Evolutionary conservation across 1,140 invertebrate species (phyloP).

Genomic region (Dendrolimus kikuchii): DNA sequence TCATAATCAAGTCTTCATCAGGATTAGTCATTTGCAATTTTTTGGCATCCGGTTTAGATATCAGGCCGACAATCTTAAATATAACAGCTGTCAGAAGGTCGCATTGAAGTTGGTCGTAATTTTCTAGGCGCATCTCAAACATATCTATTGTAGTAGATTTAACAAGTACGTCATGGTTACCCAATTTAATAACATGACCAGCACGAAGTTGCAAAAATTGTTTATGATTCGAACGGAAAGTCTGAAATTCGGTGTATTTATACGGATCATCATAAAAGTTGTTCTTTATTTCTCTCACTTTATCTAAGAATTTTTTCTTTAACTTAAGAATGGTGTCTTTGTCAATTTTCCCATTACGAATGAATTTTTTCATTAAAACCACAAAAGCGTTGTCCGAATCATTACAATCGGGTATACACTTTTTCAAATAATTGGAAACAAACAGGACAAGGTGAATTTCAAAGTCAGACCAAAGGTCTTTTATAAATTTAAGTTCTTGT

Average conservation of each 20-base stretch:
- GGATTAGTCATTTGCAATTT: not conserved
- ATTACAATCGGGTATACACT: not conserved
- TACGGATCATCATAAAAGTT: no score
- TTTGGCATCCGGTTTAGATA: no score
- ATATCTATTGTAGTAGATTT: slow-evolving; percentile 11
- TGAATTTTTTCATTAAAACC: slow-evolving; percentile 5
- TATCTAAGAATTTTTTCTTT: slow-evolving; percentile 2
- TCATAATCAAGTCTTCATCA: slow-evolving; percentile 11
- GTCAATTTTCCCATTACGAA: slow-evolving; percentile 7
- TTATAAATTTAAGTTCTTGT: slow-evolving; percentile 2
- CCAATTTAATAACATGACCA: slow-evolving; percentile 5
- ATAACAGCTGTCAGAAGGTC: not conserved
- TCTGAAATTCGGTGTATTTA: no score
- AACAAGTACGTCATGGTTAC: slow-evolving; percentile 5
- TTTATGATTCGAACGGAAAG: no score
- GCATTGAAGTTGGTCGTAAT: slow-evolving; percentile 6
- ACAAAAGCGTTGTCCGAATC: slow-evolving; percentile 3
- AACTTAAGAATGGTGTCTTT: slow-evolving; percentile 6
- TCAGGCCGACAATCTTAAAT: no score
- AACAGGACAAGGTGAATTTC: slow-evolving; percentile 7
- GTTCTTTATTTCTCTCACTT: no score
- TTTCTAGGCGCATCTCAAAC: slow-evolving; percentile 2
- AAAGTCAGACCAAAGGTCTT: slow-evolving; percentile 1
- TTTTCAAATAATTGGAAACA: slow-evolving; percentile 7
- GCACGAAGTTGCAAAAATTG: not conserved